These are phyloP conservation scores for Lepus townsendii DNA, from an alignment of 2,797 vertebrate genomes.

Conservation along the genomic window DNA sequence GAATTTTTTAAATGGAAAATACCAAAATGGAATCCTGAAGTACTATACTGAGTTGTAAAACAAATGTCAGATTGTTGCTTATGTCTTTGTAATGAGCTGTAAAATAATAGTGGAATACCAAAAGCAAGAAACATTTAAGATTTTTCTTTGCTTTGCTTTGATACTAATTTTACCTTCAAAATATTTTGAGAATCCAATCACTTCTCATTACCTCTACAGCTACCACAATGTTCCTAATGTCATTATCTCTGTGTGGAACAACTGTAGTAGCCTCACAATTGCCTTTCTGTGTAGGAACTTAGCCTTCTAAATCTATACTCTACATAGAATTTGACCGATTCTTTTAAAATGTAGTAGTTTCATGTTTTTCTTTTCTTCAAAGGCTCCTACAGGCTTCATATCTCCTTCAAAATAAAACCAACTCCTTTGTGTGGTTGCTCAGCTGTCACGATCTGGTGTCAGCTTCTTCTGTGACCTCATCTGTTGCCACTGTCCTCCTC, in stretches of 20 bases:
- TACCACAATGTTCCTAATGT: neutral
- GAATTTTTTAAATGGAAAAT: neutral
- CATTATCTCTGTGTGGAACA: neutral
- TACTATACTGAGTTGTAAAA: neutral
- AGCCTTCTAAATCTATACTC: neutral
- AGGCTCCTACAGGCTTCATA: neutral
- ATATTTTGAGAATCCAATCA: neutral
- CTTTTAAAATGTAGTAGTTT: neutral
- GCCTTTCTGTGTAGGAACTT: neutral
- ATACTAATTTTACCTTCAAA: neutral
- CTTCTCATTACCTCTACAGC: neutral
- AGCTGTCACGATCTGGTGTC: neutral
- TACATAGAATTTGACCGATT: slow-evolving; percentile 20
- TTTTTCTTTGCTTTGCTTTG: neutral
- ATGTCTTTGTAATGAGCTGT: neutral
- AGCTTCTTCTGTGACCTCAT: neutral
- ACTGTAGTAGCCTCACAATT: neutral
- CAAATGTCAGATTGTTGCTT: neutral
- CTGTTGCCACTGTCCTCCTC: neutral
- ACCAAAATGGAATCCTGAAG: neutral
- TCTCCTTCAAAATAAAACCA: neutral
- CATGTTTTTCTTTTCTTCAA: neutral
- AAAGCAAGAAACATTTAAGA: neutral
- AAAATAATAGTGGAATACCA: neutral
- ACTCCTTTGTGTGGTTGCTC: neutral